Base-by-base conservation (phyloP, 2,888 invertebrate species). In the Pomacea canaliculata region DNA sequence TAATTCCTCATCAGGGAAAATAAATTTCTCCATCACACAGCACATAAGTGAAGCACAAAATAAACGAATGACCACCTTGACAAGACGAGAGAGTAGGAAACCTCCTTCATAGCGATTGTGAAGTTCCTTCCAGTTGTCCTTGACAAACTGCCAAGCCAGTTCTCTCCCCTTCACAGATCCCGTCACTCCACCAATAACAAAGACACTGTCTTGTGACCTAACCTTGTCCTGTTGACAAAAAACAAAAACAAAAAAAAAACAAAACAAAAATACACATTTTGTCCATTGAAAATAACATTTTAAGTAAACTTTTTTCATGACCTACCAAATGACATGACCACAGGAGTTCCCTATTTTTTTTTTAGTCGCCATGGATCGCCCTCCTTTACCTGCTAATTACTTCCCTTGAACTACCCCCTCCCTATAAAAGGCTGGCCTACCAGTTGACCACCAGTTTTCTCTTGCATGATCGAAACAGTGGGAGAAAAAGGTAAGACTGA, bases 141-240 rank as follows among this genome's bases (percentile, higher is more conserved):
- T 95, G 90, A 97, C 95, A 92, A 96, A 98, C 83, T 95, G 92
- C 98, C 98, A 98, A 7, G 96, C 95, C 83, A 97, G 92, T 82
- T 96, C 94, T 27, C 97, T 94, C 0, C 98, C 98, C 82, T 93
- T 92, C 83, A 94, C 94, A 85, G 95, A 95, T 86, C 95, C 93
- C 0, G 96, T 95, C 27, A 96, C 96, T 9, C 96, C 95, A 81
- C 95, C 94, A 66, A 98, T 95, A 19, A 97, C 96, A 90, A 95
- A 96, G 62, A 97, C 95, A 0, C 96, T 95, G 90, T 98, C 98
- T 91, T 98, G 97, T 0, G 96, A 94, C 70, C 97, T 93, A 1
- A 98, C 97, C 90, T 97, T 96, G 78, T 95, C 95, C 95, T 96
- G 95, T 91, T 79, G 74, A 18, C 27, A 63, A 27, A 23, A 63